phyloP scores from a whole-genome alignment of 2,888 invertebrate genomes.

The Melipona beecheii region DNA sequence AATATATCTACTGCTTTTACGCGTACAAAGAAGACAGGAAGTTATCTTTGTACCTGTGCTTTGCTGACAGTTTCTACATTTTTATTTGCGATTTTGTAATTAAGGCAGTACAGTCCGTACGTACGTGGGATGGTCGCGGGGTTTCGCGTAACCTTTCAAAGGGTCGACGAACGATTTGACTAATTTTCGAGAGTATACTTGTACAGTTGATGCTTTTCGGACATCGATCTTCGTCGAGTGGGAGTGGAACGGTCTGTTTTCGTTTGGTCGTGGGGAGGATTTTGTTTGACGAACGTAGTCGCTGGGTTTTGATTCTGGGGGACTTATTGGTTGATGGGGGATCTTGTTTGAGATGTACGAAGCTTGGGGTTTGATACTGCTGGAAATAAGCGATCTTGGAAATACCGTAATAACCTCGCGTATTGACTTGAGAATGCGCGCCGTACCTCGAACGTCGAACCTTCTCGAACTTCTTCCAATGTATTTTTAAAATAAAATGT shows the following conservation, averaged over 20 bases:
- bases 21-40: too few relatives aligned
- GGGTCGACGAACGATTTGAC: constrained; percentile 28
- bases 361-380: too few relatives aligned
- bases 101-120: background rate
- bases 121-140: background rate
- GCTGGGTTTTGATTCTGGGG: background rate
- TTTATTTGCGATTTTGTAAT: too few relatives aligned
- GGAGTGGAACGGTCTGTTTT: background rate
- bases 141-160: constrained; percentile 14
- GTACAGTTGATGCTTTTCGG: constrained; percentile 14
- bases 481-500: background rate
- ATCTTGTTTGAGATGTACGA: background rate
- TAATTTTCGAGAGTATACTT: constrained; percentile 27
- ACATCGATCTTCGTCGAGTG: constrained; percentile 8
- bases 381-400: background rate
- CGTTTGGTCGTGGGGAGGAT: background rate
- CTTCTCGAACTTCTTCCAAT: background rate
- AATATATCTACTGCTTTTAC: too few relatives aligned
- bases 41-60: too few relatives aligned
- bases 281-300: constrained; percentile 2
- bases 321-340: too few relatives aligned
- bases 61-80: too few relatives aligned
- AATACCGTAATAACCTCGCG: background rate
- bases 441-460: background rate
- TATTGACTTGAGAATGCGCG: too few relatives aligned